These are phyloP conservation scores for Drosophila mulleri DNA, from an alignment of 2,888 invertebrate genomes.

Conservation along the genomic window DNA sequence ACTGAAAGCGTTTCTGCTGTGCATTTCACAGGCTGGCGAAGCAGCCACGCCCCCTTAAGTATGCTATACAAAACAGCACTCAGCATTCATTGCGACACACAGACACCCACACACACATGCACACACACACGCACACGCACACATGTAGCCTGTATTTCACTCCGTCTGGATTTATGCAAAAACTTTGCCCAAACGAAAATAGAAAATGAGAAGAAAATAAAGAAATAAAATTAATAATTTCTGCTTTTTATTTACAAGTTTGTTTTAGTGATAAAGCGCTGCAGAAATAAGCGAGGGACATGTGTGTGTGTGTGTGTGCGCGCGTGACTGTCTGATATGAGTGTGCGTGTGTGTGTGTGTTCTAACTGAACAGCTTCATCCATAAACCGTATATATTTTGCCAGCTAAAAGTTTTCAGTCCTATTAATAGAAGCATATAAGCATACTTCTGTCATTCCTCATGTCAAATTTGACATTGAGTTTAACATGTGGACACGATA, in stretches of 20 bases:
- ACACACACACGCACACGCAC: not conserved
- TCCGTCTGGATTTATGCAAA: constrained; percentile 60
- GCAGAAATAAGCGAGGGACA: constrained; percentile 5
- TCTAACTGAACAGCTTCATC: not conserved
- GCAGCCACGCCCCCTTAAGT: constrained; percentile 40
- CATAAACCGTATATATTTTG: not conserved
- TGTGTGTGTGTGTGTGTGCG: constrained; percentile 7
- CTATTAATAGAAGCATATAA: not conserved
- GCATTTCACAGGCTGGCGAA: constrained; percentile 1
- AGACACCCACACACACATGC: not conserved
- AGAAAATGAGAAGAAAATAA: constrained; percentile 9
- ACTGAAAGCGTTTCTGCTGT: constrained; percentile 55
- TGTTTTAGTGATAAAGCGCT: constrained; percentile 27
- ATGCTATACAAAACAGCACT: constrained; percentile 53
- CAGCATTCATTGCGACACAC: constrained; percentile 43
- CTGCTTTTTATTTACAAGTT: constrained; percentile 37
- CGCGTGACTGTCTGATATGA: constrained; percentile 1
- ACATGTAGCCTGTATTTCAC: constrained; percentile 18
- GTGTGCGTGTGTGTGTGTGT: constrained; percentile 4
- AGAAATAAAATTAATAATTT: constrained; percentile 50
- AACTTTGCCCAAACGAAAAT: constrained; percentile 46
- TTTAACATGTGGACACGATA: not conserved
- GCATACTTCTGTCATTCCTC: not conserved
- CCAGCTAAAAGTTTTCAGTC: not conserved
- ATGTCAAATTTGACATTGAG: not conserved